These are phyloP conservation scores for Nettapus auritus DNA, from an alignment of 2,113 vertebrate species.

Conservation along the genomic window DNA sequence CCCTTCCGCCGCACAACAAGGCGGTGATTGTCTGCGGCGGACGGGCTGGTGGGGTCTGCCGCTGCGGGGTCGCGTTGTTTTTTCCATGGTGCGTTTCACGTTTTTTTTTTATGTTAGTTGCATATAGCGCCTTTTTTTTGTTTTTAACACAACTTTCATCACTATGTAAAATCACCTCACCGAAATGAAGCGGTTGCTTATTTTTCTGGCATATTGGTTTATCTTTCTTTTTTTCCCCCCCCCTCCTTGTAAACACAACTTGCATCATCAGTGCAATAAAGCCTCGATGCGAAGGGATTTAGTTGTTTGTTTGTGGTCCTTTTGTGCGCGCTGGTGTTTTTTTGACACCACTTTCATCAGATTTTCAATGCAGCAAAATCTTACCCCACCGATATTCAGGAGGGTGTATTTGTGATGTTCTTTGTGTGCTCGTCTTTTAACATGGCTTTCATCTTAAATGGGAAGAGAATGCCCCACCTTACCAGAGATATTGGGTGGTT, in stretches of 20 bases:
- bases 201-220: background rate
- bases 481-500: background rate
- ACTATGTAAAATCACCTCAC: background rate
- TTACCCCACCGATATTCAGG: background rate
- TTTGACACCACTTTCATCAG: constrained; percentile 26
- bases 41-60: background rate
- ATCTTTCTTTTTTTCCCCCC: background rate
- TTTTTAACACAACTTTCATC: background rate
- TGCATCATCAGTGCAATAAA: constrained; percentile 24
- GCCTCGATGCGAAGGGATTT: background rate
- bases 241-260: constrained; percentile 37
- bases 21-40: background rate
- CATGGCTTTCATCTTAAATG: constrained; percentile 20
- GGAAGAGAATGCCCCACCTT: constrained; percentile 46
- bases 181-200: background rate
- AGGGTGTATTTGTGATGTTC: constrained; percentile 35
- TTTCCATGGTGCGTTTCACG: too few species aligned
- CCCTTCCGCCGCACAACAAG: background rate
- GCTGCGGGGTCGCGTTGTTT: background rate
- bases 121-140: too few species aligned
- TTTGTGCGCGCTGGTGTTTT: background rate
- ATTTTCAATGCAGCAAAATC: constrained; percentile 39
- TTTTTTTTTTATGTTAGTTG: too few species aligned
- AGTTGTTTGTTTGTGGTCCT: background rate
- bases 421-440: constrained; percentile 49